phyloP scores from a whole-genome alignment of 2,113 vertebrate genomes.

The Cygnus atratus region DNA sequence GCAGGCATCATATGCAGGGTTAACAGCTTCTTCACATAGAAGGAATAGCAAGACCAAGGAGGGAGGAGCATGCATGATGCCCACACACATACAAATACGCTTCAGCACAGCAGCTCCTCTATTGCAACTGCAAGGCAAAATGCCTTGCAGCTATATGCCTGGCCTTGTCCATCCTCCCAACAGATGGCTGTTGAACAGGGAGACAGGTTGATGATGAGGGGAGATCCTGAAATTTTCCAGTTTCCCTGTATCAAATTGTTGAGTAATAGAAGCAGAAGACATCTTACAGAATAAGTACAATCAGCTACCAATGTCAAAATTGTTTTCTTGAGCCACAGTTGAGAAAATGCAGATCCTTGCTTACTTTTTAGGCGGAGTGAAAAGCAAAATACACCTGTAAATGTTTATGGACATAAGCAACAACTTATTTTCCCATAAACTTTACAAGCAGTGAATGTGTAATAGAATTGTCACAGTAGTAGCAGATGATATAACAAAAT shows the following conservation, averaged over 20 bases:
- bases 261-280: not conserved
- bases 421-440: not conserved
- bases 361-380: not conserved
- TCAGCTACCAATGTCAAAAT: not conserved
- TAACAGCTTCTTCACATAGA: not conserved
- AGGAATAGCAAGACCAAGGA: not conserved
- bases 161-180: not conserved
- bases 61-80: fast-evolving
- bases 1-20: not conserved
- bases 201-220: not conserved
- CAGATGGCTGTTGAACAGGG: not conserved
- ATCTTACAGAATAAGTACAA: not conserved
- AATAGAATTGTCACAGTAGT: not conserved
- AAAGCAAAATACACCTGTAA: not conserved
- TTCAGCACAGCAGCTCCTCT: not conserved
- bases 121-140: not conserved
- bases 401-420: not conserved
- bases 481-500: not conserved
- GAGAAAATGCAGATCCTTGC: not conserved
- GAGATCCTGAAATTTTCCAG: not conserved
- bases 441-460: not conserved
- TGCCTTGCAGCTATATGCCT: not conserved
- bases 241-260: not conserved
- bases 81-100: not conserved
- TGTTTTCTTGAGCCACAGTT: not conserved